A percentile compares a stretch with the other conserved stretches of the same genome.
Evolutionary conservation across 2,888 invertebrate species (phyloP).

Genomic region (Nesidiocoris tenuis): DNA sequence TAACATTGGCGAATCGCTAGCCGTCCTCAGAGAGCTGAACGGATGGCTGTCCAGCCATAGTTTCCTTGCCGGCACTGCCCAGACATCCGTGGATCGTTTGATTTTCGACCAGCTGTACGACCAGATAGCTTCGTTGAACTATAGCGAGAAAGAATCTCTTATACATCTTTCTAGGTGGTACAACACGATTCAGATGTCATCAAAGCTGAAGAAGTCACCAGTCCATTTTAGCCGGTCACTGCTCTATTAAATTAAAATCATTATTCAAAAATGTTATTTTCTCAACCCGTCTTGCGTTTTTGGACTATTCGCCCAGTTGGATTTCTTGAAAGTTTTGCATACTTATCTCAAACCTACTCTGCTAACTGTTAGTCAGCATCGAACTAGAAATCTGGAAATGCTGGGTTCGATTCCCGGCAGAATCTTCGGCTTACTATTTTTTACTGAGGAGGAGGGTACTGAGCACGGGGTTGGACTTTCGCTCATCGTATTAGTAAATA

Average conservation of each 20-base stretch:
- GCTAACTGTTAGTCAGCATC: too few relatives aligned
- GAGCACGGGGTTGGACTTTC: too few relatives aligned
- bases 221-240: constrained; percentile 27
- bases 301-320: too few relatives aligned
- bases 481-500: too few relatives aligned
- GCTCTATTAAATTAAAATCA: constrained; percentile 15
- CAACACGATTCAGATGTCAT: constrained; percentile 14
- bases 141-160: constrained; percentile 16
- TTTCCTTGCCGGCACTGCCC: constrained; percentile 10
- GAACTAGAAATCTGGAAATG: too few relatives aligned
- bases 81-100: constrained; percentile 6
- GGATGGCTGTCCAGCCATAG: constrained; percentile 25
- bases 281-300: too few relatives aligned
- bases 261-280: too few relatives aligned
- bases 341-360: too few relatives aligned
- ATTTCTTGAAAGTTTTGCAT: too few relatives aligned
- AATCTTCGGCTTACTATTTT: too few relatives aligned
- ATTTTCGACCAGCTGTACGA: constrained; percentile 22
- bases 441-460: too few relatives aligned
- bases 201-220: neutral
- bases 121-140: constrained; percentile 23
- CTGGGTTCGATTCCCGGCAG: too few relatives aligned
- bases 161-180: constrained; percentile 34
- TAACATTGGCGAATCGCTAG: constrained; percentile 8
- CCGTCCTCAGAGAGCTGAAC: constrained; percentile 19